Evolutionary conservation across 2,113 vertebrate genomes (phyloP).

Genomic region (Myocastor coypus): DNA sequence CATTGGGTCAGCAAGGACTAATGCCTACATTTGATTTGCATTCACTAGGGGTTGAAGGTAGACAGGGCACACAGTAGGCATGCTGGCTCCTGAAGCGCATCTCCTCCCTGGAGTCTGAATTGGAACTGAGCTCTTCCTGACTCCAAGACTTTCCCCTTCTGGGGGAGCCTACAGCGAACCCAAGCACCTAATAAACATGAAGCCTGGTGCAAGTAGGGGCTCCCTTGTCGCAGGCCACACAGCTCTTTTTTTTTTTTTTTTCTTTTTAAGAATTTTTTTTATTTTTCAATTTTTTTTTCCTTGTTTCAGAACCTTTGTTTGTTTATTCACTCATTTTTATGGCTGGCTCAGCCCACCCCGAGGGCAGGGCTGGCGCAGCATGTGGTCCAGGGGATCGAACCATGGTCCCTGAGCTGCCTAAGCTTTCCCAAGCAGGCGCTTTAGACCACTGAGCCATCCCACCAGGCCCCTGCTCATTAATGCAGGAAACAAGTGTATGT

Average conservation of each 20-base stretch:
- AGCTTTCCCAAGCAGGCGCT: no score
- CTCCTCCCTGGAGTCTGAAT: not conserved
- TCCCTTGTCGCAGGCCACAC: not conserved
- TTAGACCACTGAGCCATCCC: no score
- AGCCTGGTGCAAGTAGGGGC: not conserved
- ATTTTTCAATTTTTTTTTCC: no score
- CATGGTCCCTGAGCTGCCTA: no score
- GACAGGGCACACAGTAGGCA: not conserved
- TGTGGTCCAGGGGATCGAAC: no score
- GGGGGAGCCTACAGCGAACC: not conserved
- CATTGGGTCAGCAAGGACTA: not conserved
- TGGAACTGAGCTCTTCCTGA: not conserved
- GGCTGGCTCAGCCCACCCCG: no score
- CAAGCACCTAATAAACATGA: not conserved
- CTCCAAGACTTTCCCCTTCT: not conserved
- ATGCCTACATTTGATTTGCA: not conserved
- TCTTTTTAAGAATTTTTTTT: no score
- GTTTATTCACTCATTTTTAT: no score
- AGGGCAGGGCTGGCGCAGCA: no score
- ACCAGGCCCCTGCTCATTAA: no score
- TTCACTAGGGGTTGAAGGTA: not conserved
- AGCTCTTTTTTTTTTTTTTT: no score
- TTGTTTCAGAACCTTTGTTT: no score
- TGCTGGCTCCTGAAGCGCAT: not conserved
- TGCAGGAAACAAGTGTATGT: not conserved